Percentiles rank a stretch among this genome's conserved stretches.
phyloP scores from a whole-genome alignment of 2,888 invertebrate species.

The Oxyteleia sp. region DNA sequence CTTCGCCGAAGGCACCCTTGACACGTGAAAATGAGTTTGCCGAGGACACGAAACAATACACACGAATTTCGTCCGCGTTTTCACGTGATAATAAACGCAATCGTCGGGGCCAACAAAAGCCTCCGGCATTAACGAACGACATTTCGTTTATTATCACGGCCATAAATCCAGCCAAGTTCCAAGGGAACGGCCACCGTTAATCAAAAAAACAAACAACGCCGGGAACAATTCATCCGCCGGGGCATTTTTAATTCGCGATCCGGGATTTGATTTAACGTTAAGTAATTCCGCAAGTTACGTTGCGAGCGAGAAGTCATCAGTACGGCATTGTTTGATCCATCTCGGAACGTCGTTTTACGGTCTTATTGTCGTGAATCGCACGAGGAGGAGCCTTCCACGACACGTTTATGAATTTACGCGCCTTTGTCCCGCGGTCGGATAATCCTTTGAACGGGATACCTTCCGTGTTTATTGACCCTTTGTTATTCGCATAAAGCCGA shows the following conservation, averaged over 20 bases:
- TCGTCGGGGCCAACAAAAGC: slow-evolving; percentile 31
- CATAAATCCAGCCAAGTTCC: slow-evolving; percentile 42
- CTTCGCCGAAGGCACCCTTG: slow-evolving; percentile 68
- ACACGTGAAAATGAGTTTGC: slow-evolving; percentile 65
- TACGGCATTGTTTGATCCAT: slow-evolving; percentile 77
- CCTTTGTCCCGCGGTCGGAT: slow-evolving; percentile 76
- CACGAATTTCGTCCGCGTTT: slow-evolving; percentile 39
- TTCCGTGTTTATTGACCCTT: slow-evolving; percentile 79
- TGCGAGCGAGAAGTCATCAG: slow-evolving; percentile 45
- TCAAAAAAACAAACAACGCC: slow-evolving; percentile 43
- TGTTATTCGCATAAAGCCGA: slow-evolving; percentile 75
- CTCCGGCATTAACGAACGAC: slow-evolving; percentile 13
- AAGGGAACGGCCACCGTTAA: slow-evolving; percentile 34
- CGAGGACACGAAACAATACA: slow-evolving; percentile 60
- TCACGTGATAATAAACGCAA: slow-evolving; percentile 42
- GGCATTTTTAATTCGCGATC: slow-evolving; percentile 7
- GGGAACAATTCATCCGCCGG: not conserved
- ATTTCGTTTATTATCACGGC: slow-evolving; percentile 39
- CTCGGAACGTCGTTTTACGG: slow-evolving; percentile 78
- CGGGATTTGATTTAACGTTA: slow-evolving; percentile 19
- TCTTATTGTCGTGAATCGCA: slow-evolving; percentile 81
- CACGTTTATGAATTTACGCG: slow-evolving; percentile 86
- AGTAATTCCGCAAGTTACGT: slow-evolving; percentile 32
- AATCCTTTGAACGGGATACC: slow-evolving; percentile 72
- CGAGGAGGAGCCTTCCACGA: slow-evolving; percentile 75